Conservation (phyloP, 2,888 invertebrate genomes). For the Callyntrura guangdongensis region DNA sequence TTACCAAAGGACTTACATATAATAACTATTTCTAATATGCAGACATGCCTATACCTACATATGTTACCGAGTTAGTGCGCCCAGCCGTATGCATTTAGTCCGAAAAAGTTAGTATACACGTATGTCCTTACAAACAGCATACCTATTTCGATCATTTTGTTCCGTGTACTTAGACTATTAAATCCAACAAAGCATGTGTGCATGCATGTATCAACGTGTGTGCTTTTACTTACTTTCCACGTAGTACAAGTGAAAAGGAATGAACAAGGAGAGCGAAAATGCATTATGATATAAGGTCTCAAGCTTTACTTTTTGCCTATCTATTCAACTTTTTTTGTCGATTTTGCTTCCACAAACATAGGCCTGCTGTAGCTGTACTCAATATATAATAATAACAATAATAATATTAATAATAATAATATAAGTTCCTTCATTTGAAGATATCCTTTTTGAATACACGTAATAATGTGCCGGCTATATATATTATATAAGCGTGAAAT, state of each 20-base stretch:
- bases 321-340: neutral
- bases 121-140: neutral
- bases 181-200: neutral
- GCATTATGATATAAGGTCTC: slow-evolving; percentile 9
- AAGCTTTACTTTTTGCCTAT: slow-evolving; percentile 4
- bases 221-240: slow-evolving; percentile 6
- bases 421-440: no score
- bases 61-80: neutral
- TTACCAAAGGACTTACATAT: slow-evolving; percentile 47
- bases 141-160: slow-evolving; percentile 9
- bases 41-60: slow-evolving; percentile 34
- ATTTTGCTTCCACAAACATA: neutral
- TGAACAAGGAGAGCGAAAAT: neutral
- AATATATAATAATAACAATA: no score
- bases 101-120: no score
- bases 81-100: no score
- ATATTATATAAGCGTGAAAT: no score
- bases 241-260: slow-evolving; percentile 6
- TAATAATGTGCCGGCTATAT: no score
- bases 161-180: slow-evolving; percentile 18
- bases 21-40: slow-evolving; percentile 54
- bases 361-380: no score
- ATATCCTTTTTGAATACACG: no score
- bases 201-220: neutral
- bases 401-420: no score